Base-by-base conservation (phyloP, 2,797 vertebrate species). In the Siniperca obscura region DNA sequence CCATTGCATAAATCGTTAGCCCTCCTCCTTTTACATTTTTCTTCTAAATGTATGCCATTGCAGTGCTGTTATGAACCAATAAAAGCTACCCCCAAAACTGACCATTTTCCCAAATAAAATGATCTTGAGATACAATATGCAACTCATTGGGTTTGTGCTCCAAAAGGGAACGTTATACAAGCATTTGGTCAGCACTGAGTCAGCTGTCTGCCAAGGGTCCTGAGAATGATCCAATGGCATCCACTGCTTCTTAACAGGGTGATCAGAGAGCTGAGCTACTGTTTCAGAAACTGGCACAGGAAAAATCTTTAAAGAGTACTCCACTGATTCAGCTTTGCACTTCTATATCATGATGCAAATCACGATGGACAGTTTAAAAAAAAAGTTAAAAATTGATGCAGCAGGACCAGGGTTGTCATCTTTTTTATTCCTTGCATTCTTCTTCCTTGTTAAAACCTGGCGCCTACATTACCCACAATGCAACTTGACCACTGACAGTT, bases 181-280 rank as follows among this genome's bases (percentile, higher is more conserved):
- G 8, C 30, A 42, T 42, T 59, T 36, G 42, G 53, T 50, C 22
- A 67, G 7, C 13, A 13, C 5, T 60, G 27, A 74, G 42, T 40
- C 61, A 48, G 40, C 14, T 21, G 25, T 61, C 3, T 40, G n/a
- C 22, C 34, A 53, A 13, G 5, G 21, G 21, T 5, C 25, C 66
- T 12, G 21, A 81, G 19, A 68, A 14, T 59, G 60, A 78, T 44
- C 19, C 5, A 59, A 2, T 75, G 46, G 22, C 17, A 57, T 60
- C 22, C 22, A 25, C 71, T 53, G 25, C 36, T 19, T 46, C 44
- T 56, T 36, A 44, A 74, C 30, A 52, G 66, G 13, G 16, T 59
- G 53, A 55, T 70, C n/a, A 74, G 25, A 9, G 16, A 34, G 38
- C 22, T 27, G 19, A 44, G 48, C 10, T 21, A 19, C 30, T 50